Evolutionary conservation across 1,140 invertebrate species (phyloP).

Genomic region (Steinernema khuongi): DNA sequence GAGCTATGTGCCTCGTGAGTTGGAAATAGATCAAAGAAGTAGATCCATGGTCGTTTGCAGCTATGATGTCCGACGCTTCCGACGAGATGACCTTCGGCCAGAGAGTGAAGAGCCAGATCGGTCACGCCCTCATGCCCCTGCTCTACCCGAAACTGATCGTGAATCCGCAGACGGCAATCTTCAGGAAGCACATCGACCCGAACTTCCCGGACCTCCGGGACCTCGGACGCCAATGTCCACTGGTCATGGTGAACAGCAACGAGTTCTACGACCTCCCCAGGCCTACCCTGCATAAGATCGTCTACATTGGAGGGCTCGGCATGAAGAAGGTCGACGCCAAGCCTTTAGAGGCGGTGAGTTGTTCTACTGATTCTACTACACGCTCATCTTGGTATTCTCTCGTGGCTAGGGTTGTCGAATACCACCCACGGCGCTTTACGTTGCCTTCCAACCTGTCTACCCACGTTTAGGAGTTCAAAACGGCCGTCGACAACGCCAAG

Average conservation of each 20-base stretch:
- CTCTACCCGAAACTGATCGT: not conserved
- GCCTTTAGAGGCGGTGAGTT: not conserved
- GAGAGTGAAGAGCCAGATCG: conserved; percentile 14
- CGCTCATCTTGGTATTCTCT: not conserved
- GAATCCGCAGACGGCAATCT: conserved; percentile 12
- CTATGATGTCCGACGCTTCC: conserved; percentile 11
- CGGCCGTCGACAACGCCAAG: not conserved
- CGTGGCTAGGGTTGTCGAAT: no score
- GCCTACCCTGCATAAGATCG: conserved; percentile 26
- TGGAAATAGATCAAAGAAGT: not conserved
- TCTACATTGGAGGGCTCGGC: conserved; percentile 26
- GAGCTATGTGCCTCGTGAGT: conserved; percentile 22
- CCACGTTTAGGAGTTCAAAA: conserved; percentile 4
- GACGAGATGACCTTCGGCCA: conserved; percentile 24
- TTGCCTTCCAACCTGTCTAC: not conserved
- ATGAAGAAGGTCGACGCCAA: conserved; percentile 19
- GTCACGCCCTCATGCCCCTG: not conserved
- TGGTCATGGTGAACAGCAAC: conserved; percentile 26
- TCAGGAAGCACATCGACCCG: conserved; percentile 20
- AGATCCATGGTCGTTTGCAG: not conserved
- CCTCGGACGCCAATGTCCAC: conserved; percentile 13
- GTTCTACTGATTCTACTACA: no score
- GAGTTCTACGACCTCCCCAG: conserved; percentile 27
- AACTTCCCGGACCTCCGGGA: conserved; percentile 24
- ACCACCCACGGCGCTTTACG: not conserved